Conservation (phyloP, 2,113 vertebrate species). For the Tringa solitaria region DNA sequence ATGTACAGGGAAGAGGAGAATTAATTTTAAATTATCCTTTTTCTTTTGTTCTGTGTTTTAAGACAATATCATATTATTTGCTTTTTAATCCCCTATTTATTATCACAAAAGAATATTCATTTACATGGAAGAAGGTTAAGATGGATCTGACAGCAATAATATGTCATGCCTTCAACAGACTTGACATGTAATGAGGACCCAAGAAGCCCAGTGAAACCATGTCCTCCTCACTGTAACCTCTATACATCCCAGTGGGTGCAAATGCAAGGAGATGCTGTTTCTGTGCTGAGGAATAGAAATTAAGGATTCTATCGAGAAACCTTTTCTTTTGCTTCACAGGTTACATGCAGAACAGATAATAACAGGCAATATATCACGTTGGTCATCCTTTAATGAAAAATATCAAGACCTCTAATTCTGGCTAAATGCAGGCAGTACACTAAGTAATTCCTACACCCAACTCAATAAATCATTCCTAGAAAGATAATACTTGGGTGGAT, state of each 20-base stretch:
- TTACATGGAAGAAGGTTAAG: background rate
- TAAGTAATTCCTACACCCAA: background rate
- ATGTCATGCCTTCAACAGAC: background rate
- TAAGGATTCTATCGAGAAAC: background rate
- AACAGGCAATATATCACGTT: background rate
- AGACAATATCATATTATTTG: background rate
- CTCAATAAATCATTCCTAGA: background rate
- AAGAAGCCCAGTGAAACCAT: background rate
- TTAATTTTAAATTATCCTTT: background rate
- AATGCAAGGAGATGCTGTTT: background rate
- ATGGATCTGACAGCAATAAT: background rate
- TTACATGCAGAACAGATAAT: background rate
- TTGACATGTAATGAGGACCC: background rate
- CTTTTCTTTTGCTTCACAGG: background rate
- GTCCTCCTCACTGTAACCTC: background rate
- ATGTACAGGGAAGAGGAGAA: background rate
- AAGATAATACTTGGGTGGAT: background rate
- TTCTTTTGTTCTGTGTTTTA: background rate
- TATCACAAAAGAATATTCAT: background rate
- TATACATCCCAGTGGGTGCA: background rate
- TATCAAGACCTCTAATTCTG: background rate
- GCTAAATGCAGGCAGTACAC: background rate
- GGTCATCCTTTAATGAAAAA: background rate
- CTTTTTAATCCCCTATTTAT: background rate
- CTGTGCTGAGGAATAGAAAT: background rate